Conservation (phyloP, 2,113 vertebrate genomes). For the Semnornis frantzii region DNA sequence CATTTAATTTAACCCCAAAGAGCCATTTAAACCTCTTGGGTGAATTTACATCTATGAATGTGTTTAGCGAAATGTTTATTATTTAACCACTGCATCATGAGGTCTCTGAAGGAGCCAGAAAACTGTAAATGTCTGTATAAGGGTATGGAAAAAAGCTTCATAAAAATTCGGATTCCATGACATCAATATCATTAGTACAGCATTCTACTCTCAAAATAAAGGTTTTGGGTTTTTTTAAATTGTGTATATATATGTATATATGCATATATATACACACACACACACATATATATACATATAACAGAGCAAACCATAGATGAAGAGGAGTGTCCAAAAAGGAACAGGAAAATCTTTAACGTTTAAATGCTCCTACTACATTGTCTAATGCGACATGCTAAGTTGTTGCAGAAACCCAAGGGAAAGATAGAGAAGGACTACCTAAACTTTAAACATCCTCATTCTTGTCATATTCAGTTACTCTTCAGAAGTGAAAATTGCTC, state of each 20-base stretch:
- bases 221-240: background rate
- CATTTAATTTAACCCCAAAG: constrained; percentile 63
- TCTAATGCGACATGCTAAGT: background rate
- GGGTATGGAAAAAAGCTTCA: background rate
- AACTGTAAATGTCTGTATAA: background rate
- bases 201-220: background rate
- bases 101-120: background rate
- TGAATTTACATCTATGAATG: constrained; percentile 64
- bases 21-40: constrained; percentile 55
- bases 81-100: constrained; percentile 42
- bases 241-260: too few species aligned
- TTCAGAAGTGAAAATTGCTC: background rate
- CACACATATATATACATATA: background rate
- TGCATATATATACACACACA: too few species aligned
- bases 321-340: background rate
- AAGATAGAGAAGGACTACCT: background rate
- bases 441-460: background rate
- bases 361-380: background rate
- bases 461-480: background rate
- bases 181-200: background rate
- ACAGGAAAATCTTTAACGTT: background rate
- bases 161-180: background rate
- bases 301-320: background rate
- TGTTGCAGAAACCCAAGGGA: background rate
- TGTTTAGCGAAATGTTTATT: constrained; percentile 49